Conservation (phyloP, 2,113 vertebrate genomes). For the Recurvirostra avosetta region DNA sequence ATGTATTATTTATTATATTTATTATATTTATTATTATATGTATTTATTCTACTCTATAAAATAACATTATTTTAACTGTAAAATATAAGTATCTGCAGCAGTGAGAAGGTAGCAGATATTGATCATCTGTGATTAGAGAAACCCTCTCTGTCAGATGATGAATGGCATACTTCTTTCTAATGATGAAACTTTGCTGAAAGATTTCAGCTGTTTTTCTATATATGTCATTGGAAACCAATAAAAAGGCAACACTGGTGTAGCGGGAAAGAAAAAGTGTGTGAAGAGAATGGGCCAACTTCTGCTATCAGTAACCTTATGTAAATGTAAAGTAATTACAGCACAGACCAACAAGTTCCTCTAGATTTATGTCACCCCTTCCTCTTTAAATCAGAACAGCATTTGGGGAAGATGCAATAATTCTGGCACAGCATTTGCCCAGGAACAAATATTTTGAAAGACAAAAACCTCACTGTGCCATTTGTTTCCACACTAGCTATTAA, state of each 20-base stretch:
- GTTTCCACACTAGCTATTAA: not conserved
- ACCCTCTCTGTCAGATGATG: not conserved
- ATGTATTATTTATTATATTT: not conserved
- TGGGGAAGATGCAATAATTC: not conserved
- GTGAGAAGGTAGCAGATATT: not conserved
- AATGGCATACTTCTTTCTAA: not conserved
- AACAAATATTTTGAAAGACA: not conserved
- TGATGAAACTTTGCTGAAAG: not conserved
- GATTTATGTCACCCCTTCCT: not conserved
- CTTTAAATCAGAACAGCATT: not conserved
- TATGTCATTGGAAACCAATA: not conserved
- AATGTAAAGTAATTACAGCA: not conserved
- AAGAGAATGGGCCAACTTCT: not conserved
- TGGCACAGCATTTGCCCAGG: not conserved
- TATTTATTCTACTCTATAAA: not conserved
- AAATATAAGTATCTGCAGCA: not conserved
- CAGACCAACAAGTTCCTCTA: not conserved
- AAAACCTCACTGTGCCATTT: not conserved
- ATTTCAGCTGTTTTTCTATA: not conserved
- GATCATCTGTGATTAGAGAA: not conserved
- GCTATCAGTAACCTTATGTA: not conserved
- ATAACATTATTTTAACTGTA: not conserved
- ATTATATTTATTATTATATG: not conserved
- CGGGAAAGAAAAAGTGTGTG: not conserved
- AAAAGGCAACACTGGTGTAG: not conserved